Conservation (phyloP, 2,888 invertebrate genomes). For the Phengaris arion region DNA sequence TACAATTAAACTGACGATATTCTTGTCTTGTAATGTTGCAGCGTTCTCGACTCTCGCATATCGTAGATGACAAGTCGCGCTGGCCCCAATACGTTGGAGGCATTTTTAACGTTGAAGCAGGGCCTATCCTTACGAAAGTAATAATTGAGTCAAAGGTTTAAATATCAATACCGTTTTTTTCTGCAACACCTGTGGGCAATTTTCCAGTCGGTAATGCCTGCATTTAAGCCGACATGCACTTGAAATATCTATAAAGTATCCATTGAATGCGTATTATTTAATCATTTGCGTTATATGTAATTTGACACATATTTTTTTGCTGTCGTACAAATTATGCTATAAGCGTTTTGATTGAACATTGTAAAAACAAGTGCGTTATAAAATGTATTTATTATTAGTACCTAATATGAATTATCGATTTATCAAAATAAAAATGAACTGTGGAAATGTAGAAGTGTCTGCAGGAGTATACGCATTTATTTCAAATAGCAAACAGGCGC, state of each 20-base stretch:
- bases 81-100: too few species aligned
- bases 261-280: constrained; percentile 41
- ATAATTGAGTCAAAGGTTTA: neutral
- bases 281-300: constrained; percentile 31
- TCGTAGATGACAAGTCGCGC: too few species aligned
- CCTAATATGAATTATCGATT: too few species aligned
- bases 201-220: constrained; percentile 48
- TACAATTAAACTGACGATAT: too few species aligned
- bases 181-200: constrained; percentile 37
- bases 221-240: constrained; percentile 55
- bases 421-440: too few species aligned
- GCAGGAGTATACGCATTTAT: too few species aligned
- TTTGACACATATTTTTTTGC: constrained; percentile 37
- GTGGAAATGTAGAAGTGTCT: too few species aligned
- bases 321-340: constrained; percentile 18
- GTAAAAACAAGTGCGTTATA: neutral
- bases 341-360: neutral
- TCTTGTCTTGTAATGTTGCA: too few species aligned
- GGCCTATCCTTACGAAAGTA: too few species aligned
- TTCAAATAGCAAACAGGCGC: too few species aligned
- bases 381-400: neutral
- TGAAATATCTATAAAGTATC: constrained; percentile 52
- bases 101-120: too few species aligned
- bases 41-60: too few species aligned
- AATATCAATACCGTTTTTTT: constrained; percentile 20